phyloP scores from a whole-genome alignment of 2,888 invertebrate genomes.

The Galerucella nymphaeae region DNA sequence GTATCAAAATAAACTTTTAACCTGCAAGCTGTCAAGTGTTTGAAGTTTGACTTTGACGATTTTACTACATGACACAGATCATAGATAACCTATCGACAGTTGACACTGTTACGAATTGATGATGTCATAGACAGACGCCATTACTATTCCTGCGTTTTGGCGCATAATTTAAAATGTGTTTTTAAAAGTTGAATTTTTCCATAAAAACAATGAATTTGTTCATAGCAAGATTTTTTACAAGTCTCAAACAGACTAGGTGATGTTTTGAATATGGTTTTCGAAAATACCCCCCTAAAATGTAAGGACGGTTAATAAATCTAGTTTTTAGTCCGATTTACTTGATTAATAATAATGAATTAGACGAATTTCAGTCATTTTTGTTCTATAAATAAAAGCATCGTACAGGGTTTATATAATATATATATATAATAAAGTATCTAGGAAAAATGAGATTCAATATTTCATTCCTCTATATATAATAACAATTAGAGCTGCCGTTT shows the following conservation, averaged over 20 bases:
- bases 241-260: not conserved
- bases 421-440: constrained; percentile 36
- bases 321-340: constrained; percentile 48
- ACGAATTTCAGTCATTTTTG: constrained; percentile 52
- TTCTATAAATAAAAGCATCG: constrained; percentile 50
- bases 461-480: constrained; percentile 38
- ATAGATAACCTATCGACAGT: too few species aligned
- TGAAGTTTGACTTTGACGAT: too few species aligned
- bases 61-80: too few species aligned
- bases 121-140: too few species aligned
- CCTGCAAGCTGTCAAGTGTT: too few species aligned
- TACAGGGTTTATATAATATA: constrained; percentile 48
- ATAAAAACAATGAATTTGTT: not conserved
- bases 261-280: constrained; percentile 13
- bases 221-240: constrained; percentile 9
- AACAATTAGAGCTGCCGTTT: constrained; percentile 50
- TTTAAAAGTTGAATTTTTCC: too few species aligned
- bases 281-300: constrained; percentile 34
- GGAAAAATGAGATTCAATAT: constrained; percentile 30
- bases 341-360: constrained; percentile 40
- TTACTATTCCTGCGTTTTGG: too few species aligned
- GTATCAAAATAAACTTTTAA: too few species aligned
- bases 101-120: too few species aligned
- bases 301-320: constrained; percentile 52
- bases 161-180: too few species aligned